Base-by-base conservation (phyloP, 1,140 invertebrate genomes). In the Paramacrobiotus metropolitanus region DNA sequence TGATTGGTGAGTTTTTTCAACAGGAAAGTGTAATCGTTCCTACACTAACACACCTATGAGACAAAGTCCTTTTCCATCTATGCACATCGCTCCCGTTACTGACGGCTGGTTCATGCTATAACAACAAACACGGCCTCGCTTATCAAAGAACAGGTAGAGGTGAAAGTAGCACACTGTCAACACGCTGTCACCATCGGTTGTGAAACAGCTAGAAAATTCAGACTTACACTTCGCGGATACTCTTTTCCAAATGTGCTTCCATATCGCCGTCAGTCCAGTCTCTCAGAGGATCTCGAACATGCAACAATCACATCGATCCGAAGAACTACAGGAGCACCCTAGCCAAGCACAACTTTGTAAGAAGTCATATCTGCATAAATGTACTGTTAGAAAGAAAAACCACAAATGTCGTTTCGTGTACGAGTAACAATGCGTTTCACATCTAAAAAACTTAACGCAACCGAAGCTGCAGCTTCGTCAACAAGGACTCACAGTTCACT, bases 81-180 rank as follows among this genome's bases (percentile, higher is more conserved):
- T 28, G 48, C 48, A 55, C 48, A 55, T 55, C 15, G 48, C 48
- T 55, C 48, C 48, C 15, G 48, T 55, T 24, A 55, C 48, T 28
- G 15, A 24, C 15, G 48, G 48, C 24, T 55, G 48, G 24, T 55
- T 55, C 48, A 55, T 55, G 4, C 48, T 55, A 24, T 4, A 55
- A 55, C 4, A 20, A 55, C 15, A 55, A 24, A 4, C n/a, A n/a
- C n/a, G n/a, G n/a, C n/a, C n/a, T n/a, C n/a, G n/a, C n/a, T n/a
- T n/a, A n/a, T n/a, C n/a, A n/a, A n/a, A n/a, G n/a, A n/a, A n/a
- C 15, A 24, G 4, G 15, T 28, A 55, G 15, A 55, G 15, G 24
- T 55, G 34, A 55, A 55, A 20, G 24, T 15, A 20, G 4, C 15
- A 24, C 28, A 4, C 48, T n/a, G 9, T n/a, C 34, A 40, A 40